Evolutionary conservation across 2,797 vertebrate genomes (phyloP).

Genomic region (Halcyon chelicuti): DNA sequence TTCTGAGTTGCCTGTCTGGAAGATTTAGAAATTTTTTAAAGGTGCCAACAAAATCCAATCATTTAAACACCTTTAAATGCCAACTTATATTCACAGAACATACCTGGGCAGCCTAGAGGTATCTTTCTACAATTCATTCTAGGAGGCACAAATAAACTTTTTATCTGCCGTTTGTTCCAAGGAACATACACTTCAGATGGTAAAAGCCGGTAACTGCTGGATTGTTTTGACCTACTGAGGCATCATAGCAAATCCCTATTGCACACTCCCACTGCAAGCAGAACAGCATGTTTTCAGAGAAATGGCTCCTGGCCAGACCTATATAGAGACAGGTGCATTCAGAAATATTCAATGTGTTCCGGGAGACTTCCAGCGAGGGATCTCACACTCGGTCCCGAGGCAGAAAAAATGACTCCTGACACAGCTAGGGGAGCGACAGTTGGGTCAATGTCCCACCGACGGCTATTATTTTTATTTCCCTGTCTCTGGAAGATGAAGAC

Average conservation of each 20-base stretch:
- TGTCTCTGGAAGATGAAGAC: not conserved
- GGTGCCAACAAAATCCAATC: not conserved
- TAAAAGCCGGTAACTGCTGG: not conserved
- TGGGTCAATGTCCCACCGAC: not conserved
- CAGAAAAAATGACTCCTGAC: not conserved
- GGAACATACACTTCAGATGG: not conserved
- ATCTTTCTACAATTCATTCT: not conserved
- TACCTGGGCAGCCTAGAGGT: not conserved
- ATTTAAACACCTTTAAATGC: not conserved
- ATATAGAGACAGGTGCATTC: not conserved
- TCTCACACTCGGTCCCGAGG: not conserved
- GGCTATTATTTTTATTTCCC: not conserved
- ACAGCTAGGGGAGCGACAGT: not conserved
- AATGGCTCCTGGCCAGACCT: not conserved
- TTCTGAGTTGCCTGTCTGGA: not conserved
- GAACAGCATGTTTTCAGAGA: fast-evolving
- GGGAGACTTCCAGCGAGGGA: not conserved
- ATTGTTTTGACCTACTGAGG: not conserved
- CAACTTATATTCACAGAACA: not conserved
- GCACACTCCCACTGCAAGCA: not conserved
- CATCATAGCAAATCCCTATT: not conserved
- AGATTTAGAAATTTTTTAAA: not conserved
- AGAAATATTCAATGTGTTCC: not conserved
- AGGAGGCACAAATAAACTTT: not conserved
- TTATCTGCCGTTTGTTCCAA: not conserved